These are phyloP conservation scores for Hypena proboscidalis DNA, from an alignment of 2,888 invertebrate genomes.

Conservation along the genomic window DNA sequence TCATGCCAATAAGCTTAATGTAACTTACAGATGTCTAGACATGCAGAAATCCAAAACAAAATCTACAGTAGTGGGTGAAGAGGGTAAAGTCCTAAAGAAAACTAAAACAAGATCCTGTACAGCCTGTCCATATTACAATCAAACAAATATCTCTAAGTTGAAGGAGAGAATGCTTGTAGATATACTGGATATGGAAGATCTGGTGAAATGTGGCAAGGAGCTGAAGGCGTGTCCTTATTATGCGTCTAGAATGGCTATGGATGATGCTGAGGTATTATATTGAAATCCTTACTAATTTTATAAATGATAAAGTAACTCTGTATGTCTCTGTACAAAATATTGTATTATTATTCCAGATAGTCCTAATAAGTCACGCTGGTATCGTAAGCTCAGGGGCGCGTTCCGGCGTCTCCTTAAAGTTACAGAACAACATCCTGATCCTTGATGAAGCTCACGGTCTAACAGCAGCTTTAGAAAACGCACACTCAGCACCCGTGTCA, in stretches of 20 bases:
- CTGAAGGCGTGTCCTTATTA: conserved; percentile 97
- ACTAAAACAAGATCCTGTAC: conserved; percentile 80
- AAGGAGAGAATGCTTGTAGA: conserved; percentile 88
- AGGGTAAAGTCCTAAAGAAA: conserved; percentile 88
- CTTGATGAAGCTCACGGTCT: conserved; percentile 99
- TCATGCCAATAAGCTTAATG: too few species aligned
- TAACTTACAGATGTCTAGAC: conserved; percentile 88
- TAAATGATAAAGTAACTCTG: too few species aligned
- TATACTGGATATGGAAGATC: conserved; percentile 95
- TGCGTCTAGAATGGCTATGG: conserved; percentile 92
- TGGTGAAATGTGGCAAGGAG: conserved; percentile 88
- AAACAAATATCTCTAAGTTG: conserved; percentile 86
- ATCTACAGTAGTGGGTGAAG: conserved; percentile 82
- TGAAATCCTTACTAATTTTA: background rate
- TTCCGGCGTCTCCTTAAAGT: conserved; percentile 70
- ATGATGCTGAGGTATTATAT: conserved; percentile 89
- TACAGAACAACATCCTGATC: conserved; percentile 92
- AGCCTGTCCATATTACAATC: conserved; percentile 89
- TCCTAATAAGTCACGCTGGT: conserved; percentile 76
- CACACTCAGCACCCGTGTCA: conserved; percentile 91
- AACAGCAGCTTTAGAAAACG: conserved; percentile 94
- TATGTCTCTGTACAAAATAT: too few species aligned
- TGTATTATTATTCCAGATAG: conserved; percentile 57
- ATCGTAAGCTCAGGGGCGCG: conserved; percentile 75
- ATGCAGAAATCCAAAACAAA: conserved; percentile 89